A percentile compares a stretch with the other conserved stretches of the same genome.
Evolutionary conservation across 2,797 vertebrate species (phyloP).

Genomic region (Enteromius fasciolatus): DNA sequence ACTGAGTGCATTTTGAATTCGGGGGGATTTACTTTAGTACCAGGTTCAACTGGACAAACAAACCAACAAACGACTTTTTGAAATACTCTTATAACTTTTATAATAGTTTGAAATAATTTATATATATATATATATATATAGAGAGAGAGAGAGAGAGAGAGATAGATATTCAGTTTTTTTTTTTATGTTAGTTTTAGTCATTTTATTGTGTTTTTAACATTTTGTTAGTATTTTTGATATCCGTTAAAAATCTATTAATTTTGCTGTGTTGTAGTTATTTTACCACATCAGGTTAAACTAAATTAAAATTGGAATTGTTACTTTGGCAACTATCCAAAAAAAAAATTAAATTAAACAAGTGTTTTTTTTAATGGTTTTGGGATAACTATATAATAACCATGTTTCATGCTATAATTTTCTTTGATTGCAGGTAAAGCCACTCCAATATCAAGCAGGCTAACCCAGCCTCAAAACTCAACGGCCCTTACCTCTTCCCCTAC

Average conservation of each 20-base stretch:
- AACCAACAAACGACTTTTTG: neutral
- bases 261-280: neutral
- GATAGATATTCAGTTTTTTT: neutral
- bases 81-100: too few species aligned
- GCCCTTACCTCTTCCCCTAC: conserved; percentile 72
- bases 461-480: conserved; percentile 78
- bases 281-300: neutral
- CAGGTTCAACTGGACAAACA: neutral
- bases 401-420: neutral
- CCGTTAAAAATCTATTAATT: neutral
- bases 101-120: too few species aligned
- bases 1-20: neutral
- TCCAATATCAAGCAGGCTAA: conserved; percentile 74
- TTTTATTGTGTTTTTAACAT: neutral
- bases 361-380: neutral
- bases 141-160: too few species aligned
- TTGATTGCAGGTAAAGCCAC: conserved; percentile 80
- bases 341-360: neutral
- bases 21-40: neutral
- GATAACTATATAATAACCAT: neutral
- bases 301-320: neutral
- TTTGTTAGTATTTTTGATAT: neutral
- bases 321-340: neutral
- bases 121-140: too few species aligned
- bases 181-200: neutral